Conservation (phyloP, 2,888 invertebrate species). For the Pollenia griseotomentosa region DNA sequence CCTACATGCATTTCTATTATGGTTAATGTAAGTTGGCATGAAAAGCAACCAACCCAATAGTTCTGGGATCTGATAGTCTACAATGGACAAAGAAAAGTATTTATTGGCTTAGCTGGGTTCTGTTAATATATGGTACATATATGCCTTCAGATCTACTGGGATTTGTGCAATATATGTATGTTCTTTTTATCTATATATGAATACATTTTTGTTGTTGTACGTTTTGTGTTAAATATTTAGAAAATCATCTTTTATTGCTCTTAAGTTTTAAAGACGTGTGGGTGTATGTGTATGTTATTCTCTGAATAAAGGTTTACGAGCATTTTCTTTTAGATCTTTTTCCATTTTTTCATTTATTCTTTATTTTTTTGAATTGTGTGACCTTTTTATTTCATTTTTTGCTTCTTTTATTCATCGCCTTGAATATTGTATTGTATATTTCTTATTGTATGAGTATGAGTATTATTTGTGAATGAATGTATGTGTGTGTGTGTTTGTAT, state of each 20-base stretch:
- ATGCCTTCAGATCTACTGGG: too few relatives aligned
- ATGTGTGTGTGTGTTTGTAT: neutral
- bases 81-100: too few relatives aligned
- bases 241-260: conserved; percentile 40
- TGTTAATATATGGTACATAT: too few relatives aligned
- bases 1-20: too few relatives aligned
- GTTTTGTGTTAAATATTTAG: conserved; percentile 53
- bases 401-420: neutral
- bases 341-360: neutral
- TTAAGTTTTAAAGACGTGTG: conserved; percentile 18
- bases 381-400: conserved; percentile 35
- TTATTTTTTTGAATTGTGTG: conserved; percentile 1
- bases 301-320: neutral
- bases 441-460: neutral
- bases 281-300: conserved; percentile 24
- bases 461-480: neutral
- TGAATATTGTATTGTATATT: neutral
- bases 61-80: too few relatives aligned
- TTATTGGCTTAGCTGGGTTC: too few relatives aligned
- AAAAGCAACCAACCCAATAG: too few relatives aligned
- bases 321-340: conserved; percentile 6
- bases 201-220: neutral
- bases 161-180: neutral
- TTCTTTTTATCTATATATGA: neutral
- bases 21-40: too few relatives aligned